Evolutionary conservation across 2,113 vertebrate species (phyloP).

Genomic region (Cyprinodon variegatus): DNA sequence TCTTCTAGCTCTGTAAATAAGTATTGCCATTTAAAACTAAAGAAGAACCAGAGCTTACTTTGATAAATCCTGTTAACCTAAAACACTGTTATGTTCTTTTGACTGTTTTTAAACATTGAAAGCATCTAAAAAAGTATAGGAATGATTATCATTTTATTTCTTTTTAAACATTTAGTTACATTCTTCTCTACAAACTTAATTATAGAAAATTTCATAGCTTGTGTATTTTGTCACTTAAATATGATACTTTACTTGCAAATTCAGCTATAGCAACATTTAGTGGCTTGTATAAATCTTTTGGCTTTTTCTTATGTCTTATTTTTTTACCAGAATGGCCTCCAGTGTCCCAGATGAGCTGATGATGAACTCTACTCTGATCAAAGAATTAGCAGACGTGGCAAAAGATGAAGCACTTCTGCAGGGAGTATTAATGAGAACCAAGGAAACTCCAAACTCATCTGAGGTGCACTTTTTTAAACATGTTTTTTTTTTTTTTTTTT

Average conservation of each 20-base stretch:
- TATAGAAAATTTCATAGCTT: neutral
- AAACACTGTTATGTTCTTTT: no score
- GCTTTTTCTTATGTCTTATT: neutral
- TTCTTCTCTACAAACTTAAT: neutral
- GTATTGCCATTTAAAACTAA: no score
- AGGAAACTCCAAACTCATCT: slow-evolving; percentile 82
- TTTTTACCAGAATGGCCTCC: slow-evolving; percentile 61
- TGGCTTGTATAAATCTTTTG: neutral
- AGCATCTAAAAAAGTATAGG: no score
- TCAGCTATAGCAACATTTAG: neutral
- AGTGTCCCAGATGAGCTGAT: slow-evolving; percentile 73
- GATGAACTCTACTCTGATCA: slow-evolving; percentile 72
- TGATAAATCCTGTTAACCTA: no score
- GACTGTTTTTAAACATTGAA: no score
- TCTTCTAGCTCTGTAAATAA: no score
- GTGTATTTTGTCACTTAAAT: neutral
- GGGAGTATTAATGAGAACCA: slow-evolving; percentile 87
- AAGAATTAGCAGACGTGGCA: slow-evolving; percentile 77
- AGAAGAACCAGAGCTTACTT: no score
- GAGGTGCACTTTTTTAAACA: slow-evolving; percentile 74
- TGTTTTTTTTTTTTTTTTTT: no score
- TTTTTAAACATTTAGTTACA: neutral
- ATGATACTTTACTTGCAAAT: neutral
- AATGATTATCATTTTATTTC: no score
- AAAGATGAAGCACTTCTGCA: slow-evolving; percentile 86